A percentile compares a stretch with the other conserved stretches of the same genome.
These are phyloP conservation scores for Lamprotornis superbus DNA, from an alignment of 2,113 vertebrate species.

Conservation along the genomic window DNA sequence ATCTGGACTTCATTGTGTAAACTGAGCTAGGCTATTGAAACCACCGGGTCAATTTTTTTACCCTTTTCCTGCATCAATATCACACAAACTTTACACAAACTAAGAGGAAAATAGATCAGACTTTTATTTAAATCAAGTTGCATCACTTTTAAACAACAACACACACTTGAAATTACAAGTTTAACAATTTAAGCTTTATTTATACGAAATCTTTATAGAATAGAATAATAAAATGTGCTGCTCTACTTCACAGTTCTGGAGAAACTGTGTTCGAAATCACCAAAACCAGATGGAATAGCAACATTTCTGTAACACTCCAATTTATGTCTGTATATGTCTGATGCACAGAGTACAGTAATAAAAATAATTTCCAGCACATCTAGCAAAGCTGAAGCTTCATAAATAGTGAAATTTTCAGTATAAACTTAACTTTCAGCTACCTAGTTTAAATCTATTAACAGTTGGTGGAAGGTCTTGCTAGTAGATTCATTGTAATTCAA, in stretches of 20 bases:
- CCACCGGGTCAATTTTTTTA: background rate
- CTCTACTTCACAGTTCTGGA: background rate
- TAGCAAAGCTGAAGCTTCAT: background rate
- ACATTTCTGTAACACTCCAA: background rate
- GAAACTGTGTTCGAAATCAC: background rate
- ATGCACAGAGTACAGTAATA: background rate
- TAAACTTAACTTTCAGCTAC: background rate
- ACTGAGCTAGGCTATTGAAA: background rate
- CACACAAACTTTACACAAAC: background rate
- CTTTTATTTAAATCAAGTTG: background rate
- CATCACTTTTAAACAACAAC: background rate
- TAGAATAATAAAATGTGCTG: background rate
- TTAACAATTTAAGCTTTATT: background rate
- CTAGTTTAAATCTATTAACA: background rate
- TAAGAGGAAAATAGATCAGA: background rate
- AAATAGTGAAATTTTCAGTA: background rate
- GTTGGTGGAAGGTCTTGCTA: background rate
- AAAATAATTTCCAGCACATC: background rate
- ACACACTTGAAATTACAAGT: background rate
- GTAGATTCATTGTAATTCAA: background rate
- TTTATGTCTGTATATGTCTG: background rate
- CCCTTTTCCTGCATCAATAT: background rate
- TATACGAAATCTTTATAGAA: background rate
- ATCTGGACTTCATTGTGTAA: background rate
- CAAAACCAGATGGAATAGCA: background rate